Base-by-base conservation (phyloP, 1,140 invertebrate genomes). In the Carcinoscorpius rotundicauda region DNA sequence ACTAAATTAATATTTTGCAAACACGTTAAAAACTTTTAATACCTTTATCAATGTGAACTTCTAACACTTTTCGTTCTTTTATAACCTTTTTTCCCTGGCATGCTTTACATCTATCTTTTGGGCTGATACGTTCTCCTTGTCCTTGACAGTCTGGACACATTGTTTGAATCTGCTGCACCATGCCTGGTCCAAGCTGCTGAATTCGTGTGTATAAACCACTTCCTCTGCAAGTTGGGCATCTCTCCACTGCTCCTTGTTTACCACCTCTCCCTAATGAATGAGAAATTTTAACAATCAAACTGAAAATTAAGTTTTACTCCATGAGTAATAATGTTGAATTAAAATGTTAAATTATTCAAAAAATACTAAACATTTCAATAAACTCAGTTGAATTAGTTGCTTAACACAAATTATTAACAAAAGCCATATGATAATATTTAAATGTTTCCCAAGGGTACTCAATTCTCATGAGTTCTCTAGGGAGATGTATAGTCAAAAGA, bases 41-140 rank as follows among this genome's bases (percentile, higher is more conserved):
- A 69, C 94, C 95, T 77, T 97, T 97, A 73, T 99, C 95, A 61
- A 99, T 88, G 75, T 98, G 91, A 49, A 99, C 96, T 79, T 99
- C 96, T 2, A 99, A 79, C 66, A 98, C 91, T 79, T 98, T 98
- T 58, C 93, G 85, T 71, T 96, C 93, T 69, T 89, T 82, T 3
- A 93, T 82, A 6, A 91, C 90, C 77, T 97, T 98, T 66, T 87
- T 86, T 9, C 95, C 97, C 72, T 86, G 82, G 74, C 96, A 99
- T 63, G 83, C 82, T 79, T 96, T 97, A 81, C 96, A 98, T 62
- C 90, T 83, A 77, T 97, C 91, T 74, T 95, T 94, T 4, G 74
- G 73, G 64, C 78, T 76, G 58, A 82, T 81, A 29, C 72, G 71
- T 73, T 97, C 93, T 51, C 94, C 89, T 69, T 88, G 83, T 29